These are phyloP conservation scores for Theretra japonica DNA, from an alignment of 2,888 invertebrate species.

Conservation along the genomic window DNA sequence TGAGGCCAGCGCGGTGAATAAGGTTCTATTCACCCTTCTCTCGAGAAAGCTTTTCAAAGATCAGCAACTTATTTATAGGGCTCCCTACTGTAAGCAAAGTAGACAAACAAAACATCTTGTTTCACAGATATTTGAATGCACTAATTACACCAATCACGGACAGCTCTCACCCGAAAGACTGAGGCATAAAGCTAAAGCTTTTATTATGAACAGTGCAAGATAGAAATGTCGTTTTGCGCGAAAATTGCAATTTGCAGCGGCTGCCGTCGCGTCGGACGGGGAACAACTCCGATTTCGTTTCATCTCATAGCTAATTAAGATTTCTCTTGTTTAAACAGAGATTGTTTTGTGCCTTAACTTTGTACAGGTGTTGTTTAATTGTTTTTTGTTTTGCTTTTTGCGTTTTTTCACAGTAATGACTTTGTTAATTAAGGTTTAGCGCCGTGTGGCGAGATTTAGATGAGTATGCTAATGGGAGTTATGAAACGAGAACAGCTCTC, in stretches of 20 bases:
- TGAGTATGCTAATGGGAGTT: constrained; percentile 17
- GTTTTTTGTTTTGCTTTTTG: constrained; percentile 31
- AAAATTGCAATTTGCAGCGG: constrained; percentile 33
- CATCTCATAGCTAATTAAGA: constrained; percentile 55
- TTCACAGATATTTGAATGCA: constrained; percentile 1
- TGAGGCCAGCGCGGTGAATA: no score
- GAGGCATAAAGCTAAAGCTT: constrained; percentile 9
- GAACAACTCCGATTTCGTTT: constrained; percentile 40
- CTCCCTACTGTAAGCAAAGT: neutral
- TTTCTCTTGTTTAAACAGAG: constrained; percentile 47
- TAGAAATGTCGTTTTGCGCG: constrained; percentile 24
- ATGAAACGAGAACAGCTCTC: neutral
- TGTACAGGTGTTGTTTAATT: constrained; percentile 37
- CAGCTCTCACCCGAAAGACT: neutral
- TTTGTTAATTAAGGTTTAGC: constrained; percentile 23
- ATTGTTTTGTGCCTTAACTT: constrained; percentile 39
- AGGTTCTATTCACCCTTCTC: no score
- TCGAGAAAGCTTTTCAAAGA: no score
- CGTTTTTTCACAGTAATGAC: constrained; percentile 8
- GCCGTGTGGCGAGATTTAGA: constrained; percentile 1
- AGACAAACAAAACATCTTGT: neutral
- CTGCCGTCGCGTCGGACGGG: constrained; percentile 28
- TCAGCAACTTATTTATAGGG: no score
- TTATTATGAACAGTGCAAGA: constrained; percentile 19
- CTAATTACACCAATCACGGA: constrained; percentile 18